Conservation (phyloP, 1,140 invertebrate species). For the Neotoxoptera formosana region DNA sequence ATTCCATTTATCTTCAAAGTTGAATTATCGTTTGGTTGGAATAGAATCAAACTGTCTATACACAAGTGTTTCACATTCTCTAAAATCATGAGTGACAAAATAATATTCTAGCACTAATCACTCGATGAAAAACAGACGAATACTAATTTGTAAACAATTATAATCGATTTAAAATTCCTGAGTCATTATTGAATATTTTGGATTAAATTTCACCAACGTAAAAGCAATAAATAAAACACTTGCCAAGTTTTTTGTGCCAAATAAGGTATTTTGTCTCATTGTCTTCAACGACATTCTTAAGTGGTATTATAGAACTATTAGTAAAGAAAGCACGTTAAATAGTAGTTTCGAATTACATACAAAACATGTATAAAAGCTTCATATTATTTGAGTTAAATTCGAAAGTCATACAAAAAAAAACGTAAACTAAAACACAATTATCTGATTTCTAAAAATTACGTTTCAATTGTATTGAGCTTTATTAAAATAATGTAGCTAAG, state of each 20-base stretch:
- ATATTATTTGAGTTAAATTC: slow-evolving; percentile 18
- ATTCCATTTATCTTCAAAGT: background rate
- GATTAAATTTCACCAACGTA: slow-evolving; percentile 40
- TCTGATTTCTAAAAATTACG: background rate
- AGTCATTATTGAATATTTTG: background rate
- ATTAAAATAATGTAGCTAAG: background rate
- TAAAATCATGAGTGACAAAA: background rate
- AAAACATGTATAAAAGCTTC: background rate
- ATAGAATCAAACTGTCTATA: background rate
- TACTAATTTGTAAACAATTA: background rate
- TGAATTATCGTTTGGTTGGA: background rate
- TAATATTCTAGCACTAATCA: background rate
- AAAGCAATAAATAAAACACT: background rate
- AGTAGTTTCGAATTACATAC: background rate
- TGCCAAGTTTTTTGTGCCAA: slow-evolving; percentile 45
- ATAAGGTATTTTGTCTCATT: slow-evolving; percentile 36
- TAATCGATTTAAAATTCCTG: background rate
- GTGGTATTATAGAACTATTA: background rate
- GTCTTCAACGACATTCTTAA: background rate
- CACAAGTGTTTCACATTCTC: background rate
- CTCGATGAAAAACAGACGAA: background rate
- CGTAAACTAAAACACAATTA: background rate
- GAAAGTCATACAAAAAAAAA: slow-evolving; percentile 27
- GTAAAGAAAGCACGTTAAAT: slow-evolving; percentile 29
- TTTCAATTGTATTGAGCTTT: background rate